phyloP scores from a whole-genome alignment of 2,797 vertebrate species.

The Fistularia commersonii region DNA sequence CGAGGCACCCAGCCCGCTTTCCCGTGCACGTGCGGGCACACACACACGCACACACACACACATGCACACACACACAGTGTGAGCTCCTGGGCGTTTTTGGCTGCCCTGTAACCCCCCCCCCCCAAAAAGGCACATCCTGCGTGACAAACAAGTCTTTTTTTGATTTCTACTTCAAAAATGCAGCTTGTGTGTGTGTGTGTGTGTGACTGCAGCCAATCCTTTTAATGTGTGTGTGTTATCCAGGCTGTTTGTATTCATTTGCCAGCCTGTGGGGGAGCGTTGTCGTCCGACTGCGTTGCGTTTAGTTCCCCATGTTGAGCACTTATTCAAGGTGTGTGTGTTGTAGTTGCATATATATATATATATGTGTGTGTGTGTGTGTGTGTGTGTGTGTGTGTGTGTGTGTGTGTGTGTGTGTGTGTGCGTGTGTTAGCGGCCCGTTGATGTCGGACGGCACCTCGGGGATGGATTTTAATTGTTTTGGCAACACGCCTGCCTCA shows the following conservation, averaged over 20 bases:
- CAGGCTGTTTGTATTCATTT: constrained; percentile 53
- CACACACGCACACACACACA: background rate
- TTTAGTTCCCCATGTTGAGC: constrained; percentile 33
- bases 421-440: no score
- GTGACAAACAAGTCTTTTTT: no score
- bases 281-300: constrained; percentile 44
- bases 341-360: no score
- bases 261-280: constrained; percentile 48
- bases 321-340: constrained; percentile 63
- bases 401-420: no score
- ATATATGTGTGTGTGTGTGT: no score
- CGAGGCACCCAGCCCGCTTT: constrained; percentile 16
- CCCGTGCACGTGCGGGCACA: background rate
- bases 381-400: no score
- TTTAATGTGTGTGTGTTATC: no score
- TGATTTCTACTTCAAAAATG: no score
- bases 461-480: constrained; percentile 51
- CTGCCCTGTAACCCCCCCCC: no score
- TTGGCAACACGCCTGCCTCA: constrained; percentile 48
- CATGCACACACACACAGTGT: background rate
- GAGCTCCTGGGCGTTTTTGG: no score
- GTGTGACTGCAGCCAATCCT: constrained; percentile 9
- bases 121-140: no score
- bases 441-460: constrained; percentile 60
- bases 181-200: no score